Evolutionary conservation across 2,888 invertebrate genomes (phyloP), one percentile per base, ranked within the genome.

Genomic region (Drosophila recens): DNA sequence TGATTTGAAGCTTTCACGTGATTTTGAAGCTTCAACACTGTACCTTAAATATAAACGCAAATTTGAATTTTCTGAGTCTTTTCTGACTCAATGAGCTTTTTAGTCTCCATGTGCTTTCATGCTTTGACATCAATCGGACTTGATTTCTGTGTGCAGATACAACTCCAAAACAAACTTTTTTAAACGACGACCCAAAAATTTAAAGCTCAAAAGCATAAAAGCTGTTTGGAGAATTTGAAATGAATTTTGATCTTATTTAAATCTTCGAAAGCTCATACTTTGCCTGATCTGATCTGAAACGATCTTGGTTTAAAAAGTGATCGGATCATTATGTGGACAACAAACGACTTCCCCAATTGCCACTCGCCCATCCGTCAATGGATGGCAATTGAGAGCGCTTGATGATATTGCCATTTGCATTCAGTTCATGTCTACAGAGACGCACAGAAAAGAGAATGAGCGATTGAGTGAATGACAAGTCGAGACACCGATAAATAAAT

Each of bases 361-460:
- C 65, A 52, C 17, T 59, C n/a, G 57, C 2, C 45, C 33, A 45
- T 52, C 56, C 46, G 46, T 52, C 59, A 51, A 65, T 59, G 48
- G 65, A 15, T 15, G 38, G 17, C 48, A 59, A 61, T 75, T 74
- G 64, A 74, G 68, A 79, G 58, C 57, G 42, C 42, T 58, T 45
- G 33, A 34, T 73, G 20, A 38, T 54, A 23, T 43, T 74, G 8
- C 75, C 64, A 68, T 79, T 75, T 79, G 75, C 48, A 75, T 75
- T 68, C 75, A 61, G 23, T 27, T 45, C 64, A 53, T 79, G 79
- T 75, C 5, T 27, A 49, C 15, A 20, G 23, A 33, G 3, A n/a
- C 40, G 15, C 33, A 49, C 13, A 23, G 33, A 20, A 38, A 58
- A 40, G n/a, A 9, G 23, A 59, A 46, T 54, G 58, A 53, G 36